Percentiles rank a stretch among this genome's conserved stretches.
These are phyloP conservation scores for Thysanoteuthis rhombus DNA, from an alignment of 2,888 invertebrate species.

Conservation along the genomic window DNA sequence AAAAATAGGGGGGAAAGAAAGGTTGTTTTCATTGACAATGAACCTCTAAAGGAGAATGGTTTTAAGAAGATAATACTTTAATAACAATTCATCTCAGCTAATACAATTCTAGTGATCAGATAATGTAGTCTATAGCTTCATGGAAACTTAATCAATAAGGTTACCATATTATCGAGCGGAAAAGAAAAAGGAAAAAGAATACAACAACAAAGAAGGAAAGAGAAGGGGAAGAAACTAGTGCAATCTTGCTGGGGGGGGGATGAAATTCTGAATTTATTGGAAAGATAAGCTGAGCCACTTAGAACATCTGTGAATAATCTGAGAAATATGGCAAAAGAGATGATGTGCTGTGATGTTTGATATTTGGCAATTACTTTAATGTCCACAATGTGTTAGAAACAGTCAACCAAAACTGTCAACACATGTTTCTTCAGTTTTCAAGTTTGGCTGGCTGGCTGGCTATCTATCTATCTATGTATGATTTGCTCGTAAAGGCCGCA, in stretches of 20 bases:
- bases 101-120: not conserved
- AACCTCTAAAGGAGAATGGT: not conserved
- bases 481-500: no score
- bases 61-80: not conserved
- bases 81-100: not conserved
- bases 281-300: not conserved
- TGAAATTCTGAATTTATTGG: not conserved
- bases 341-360: not conserved
- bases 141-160: not conserved
- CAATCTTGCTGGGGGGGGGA: not conserved
- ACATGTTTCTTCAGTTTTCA: no score
- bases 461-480: no score
- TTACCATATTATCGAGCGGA: not conserved
- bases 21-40: not conserved
- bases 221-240: not conserved
- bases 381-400: not conserved
- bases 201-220: not conserved
- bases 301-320: not conserved
- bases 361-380: not conserved
- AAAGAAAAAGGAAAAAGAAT: not conserved
- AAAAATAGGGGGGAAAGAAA: no score
- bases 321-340: not conserved
- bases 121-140: not conserved
- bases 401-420: no score
- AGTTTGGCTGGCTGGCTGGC: no score